A percentile compares a stretch with the other conserved stretches of the same genome.
These are phyloP conservation scores for Plestiodon gilberti DNA, from an alignment of 2,113 vertebrate species.

Conservation along the genomic window DNA sequence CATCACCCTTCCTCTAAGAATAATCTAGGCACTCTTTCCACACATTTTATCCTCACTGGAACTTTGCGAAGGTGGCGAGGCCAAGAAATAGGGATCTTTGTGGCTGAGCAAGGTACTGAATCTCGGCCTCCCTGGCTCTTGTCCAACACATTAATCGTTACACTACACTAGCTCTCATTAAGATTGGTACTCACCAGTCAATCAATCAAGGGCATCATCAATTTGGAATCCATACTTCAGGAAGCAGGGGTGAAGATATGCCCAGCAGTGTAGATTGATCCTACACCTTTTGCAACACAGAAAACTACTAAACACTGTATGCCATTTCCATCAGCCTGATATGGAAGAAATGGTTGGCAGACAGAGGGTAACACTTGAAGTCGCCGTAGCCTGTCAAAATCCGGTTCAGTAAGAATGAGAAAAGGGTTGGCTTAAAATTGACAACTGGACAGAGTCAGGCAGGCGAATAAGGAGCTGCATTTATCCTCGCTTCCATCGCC, in stretches of 20 bases:
- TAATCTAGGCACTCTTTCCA: no score
- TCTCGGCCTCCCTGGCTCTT: no score
- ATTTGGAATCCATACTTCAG: not conserved
- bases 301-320: not conserved
- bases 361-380: not conserved
- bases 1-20: no score
- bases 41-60: no score
- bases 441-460: slow-evolving; percentile 6
- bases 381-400: not conserved
- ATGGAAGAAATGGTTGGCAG: not conserved
- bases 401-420: not conserved
- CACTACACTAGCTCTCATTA: not conserved
- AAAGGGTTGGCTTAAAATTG: slow-evolving; percentile 6
- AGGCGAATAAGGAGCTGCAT: not conserved
- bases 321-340: not conserved
- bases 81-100: no score
- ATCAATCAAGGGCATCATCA: not conserved
- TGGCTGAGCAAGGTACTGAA: no score
- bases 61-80: no score
- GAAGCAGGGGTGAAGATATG: not conserved
- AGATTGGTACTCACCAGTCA: not conserved
- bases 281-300: not conserved
- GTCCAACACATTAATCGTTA: not conserved
- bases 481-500: slow-evolving; percentile 23
- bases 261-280: not conserved